Conservation (phyloP, 2,113 vertebrate genomes). For the Noctilio leporinus region DNA sequence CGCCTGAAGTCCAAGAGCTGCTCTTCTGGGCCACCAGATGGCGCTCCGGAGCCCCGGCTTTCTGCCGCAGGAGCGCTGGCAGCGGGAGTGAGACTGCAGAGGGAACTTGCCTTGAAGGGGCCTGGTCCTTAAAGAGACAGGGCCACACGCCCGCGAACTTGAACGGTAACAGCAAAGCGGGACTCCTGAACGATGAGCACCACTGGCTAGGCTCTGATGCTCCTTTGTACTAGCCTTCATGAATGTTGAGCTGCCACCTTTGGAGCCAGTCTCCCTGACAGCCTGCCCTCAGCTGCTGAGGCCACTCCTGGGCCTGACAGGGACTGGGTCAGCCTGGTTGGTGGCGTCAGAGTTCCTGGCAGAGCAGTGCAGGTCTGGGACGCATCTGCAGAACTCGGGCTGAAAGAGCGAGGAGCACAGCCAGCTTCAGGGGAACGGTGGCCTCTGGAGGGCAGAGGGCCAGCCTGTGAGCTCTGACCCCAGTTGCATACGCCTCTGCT, state of each 20-base stretch:
- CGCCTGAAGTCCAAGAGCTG: background rate
- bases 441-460: background rate
- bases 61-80: conserved; percentile 23
- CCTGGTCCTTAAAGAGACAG: conserved; percentile 63
- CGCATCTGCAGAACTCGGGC: conserved; percentile 45
- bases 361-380: background rate
- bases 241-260: background rate
- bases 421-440: background rate
- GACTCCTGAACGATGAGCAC: background rate
- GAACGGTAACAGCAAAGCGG: background rate
- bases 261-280: background rate
- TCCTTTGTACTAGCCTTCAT: background rate
- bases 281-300: background rate
- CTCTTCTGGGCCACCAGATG: conserved; percentile 45
- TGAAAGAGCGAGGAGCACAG: background rate
- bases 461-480: background rate
- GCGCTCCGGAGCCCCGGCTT: background rate
- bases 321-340: background rate
- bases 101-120: conserved; percentile 60
- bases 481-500: background rate
- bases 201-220: background rate
- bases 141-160: background rate
- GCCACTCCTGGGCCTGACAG: background rate
- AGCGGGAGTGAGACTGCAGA: conserved; percentile 41
- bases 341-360: conserved; percentile 57